Evolutionary conservation across 2,797 vertebrate species (phyloP).

Genomic region (Eurystomus glaucurus): DNA sequence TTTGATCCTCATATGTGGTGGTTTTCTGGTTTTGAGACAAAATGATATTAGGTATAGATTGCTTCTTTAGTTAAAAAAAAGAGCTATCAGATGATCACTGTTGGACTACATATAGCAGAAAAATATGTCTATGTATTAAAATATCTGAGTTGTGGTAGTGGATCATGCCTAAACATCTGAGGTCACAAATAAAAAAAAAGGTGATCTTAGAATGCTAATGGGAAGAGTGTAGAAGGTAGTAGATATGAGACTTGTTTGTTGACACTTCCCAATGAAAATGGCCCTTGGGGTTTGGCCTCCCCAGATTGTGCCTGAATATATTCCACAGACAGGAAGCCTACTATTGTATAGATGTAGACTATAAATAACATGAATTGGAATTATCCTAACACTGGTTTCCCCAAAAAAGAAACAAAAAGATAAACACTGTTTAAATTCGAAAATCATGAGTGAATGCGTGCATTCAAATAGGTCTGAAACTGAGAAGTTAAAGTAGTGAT

Average conservation of each 20-base stretch:
- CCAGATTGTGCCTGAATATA: not conserved
- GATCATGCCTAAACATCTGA: not conserved
- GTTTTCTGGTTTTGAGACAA: not conserved
- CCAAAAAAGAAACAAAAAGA: too few relatives aligned
- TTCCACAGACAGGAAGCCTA: not conserved
- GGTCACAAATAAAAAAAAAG: not conserved
- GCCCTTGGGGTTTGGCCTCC: accelerated
- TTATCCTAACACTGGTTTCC: not conserved
- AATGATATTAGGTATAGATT: not conserved
- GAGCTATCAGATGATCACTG: not conserved
- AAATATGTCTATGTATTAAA: not conserved
- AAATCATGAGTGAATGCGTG: not conserved
- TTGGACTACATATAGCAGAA: not conserved
- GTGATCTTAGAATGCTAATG: not conserved
- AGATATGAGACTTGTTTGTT: not conserved
- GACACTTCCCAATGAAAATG: not conserved
- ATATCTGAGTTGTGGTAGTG: accelerated
- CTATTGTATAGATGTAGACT: accelerated
- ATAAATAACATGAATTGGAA: accelerated
- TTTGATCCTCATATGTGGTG: not conserved
- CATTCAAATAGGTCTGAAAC: not conserved
- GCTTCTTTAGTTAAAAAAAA: not conserved
- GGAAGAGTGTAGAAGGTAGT: not conserved
- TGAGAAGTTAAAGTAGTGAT: not conserved
- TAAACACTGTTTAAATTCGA: not conserved